phyloP scores from a whole-genome alignment of 2,888 invertebrate genomes.

The Eupeodes luniger region DNA sequence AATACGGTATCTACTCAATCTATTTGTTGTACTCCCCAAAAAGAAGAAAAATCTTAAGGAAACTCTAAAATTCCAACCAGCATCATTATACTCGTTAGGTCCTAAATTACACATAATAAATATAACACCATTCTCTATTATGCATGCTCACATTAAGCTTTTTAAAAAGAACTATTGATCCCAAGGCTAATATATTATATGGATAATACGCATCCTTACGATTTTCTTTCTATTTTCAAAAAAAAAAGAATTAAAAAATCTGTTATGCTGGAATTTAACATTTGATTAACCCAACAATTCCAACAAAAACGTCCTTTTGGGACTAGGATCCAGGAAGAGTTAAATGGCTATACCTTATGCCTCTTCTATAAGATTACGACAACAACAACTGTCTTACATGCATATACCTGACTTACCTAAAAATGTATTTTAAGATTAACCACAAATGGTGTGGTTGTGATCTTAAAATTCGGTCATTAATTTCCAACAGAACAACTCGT shows the following conservation, averaged over 20 bases:
- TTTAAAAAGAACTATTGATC: slow-evolving; percentile 45
- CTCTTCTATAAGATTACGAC: background rate
- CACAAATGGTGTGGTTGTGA: slow-evolving; percentile 54
- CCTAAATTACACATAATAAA: background rate
- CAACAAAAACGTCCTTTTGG: background rate
- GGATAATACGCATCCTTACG: background rate
- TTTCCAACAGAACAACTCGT: slow-evolving; percentile 67
- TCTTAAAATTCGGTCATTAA: slow-evolving; percentile 76
- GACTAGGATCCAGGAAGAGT: slow-evolving; percentile 17
- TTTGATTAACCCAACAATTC: slow-evolving; percentile 67
- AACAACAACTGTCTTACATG: background rate
- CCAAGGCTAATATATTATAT: slow-evolving; percentile 4
- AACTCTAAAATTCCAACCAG: background rate
- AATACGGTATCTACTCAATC: slow-evolving; percentile 21
- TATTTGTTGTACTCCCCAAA: background rate
- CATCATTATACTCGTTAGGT: background rate
- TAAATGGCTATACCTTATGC: slow-evolving; percentile 30
- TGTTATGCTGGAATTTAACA: slow-evolving; percentile 43
- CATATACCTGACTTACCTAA: slow-evolving; percentile 33
- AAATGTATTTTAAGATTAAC: slow-evolving; percentile 64
- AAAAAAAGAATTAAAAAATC: slow-evolving; percentile 54
- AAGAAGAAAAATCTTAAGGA: background rate
- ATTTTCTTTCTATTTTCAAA: slow-evolving; percentile 8
- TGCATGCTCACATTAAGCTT: background rate
- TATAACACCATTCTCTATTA: background rate